Evolutionary conservation across 2,888 invertebrate species (phyloP).

Genomic region (Adineta ricciae): DNA sequence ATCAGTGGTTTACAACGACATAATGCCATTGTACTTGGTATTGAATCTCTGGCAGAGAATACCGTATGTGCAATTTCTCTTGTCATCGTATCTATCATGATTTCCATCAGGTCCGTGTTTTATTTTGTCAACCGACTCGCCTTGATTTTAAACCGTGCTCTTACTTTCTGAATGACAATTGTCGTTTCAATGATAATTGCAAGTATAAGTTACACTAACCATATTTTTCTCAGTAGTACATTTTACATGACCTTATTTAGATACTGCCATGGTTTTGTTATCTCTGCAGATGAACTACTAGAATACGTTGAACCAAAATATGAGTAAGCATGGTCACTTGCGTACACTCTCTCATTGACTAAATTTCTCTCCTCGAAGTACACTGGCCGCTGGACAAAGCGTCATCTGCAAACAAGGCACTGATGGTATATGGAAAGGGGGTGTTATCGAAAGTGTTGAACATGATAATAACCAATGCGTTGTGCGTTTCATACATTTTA

Average conservation of each 20-base stretch:
- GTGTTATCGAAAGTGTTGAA: slow-evolving; percentile 23
- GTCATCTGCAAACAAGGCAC: slow-evolving; percentile 23
- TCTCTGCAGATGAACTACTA: slow-evolving; percentile 18
- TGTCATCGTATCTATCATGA: not conserved
- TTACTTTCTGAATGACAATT: slow-evolving; percentile 28
- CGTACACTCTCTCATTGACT: not conserved
- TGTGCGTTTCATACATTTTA: slow-evolving; percentile 14
- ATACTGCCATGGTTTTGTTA: slow-evolving; percentile 26
- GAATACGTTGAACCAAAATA: slow-evolving; percentile 26
- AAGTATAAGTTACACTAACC: slow-evolving; percentile 3
- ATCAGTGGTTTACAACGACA: slow-evolving; percentile 23
- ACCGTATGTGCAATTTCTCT: not conserved
- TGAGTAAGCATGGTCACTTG: not conserved
- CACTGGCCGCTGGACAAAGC: slow-evolving; percentile 8
- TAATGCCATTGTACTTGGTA: slow-evolving; percentile 28
- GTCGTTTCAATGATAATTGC: slow-evolving; percentile 27
- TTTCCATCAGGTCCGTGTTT: slow-evolving; percentile 21
- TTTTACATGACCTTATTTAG: not conserved
- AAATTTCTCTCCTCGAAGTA: not conserved
- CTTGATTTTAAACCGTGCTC: slow-evolving; percentile 26
- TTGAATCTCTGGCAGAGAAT: slow-evolving; percentile 23
- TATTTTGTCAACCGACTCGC: slow-evolving; percentile 32
- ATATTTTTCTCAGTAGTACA: too few species aligned
- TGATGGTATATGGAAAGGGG: slow-evolving; percentile 29
- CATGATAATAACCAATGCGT: not conserved